phyloP scores from a whole-genome alignment of 2,113 vertebrate genomes.

The Chinchilla lanigera region DNA sequence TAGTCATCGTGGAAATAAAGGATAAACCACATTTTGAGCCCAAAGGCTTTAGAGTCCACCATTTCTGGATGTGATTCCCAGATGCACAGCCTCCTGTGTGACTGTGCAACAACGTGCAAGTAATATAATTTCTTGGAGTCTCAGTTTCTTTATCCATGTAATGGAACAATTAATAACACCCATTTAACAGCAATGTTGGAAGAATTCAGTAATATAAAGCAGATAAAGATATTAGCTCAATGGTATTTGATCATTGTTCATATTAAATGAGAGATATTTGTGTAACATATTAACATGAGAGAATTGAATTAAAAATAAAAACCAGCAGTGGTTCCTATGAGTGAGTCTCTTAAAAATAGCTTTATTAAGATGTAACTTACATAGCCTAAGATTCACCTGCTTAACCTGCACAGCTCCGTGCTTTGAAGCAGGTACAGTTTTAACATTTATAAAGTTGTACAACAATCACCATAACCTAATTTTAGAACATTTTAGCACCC shows the following conservation, averaged over 20 bases:
- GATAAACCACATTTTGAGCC: neutral
- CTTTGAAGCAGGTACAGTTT: neutral
- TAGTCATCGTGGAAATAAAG: neutral
- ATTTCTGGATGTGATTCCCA: neutral
- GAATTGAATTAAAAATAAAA: neutral
- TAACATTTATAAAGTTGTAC: neutral
- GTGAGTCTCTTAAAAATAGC: neutral
- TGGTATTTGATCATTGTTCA: neutral
- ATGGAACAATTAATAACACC: neutral
- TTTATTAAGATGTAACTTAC: slow-evolving; percentile 35
- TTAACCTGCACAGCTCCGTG: neutral
- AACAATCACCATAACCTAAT: neutral
- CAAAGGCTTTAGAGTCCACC: neutral
- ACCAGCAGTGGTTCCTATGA: neutral
- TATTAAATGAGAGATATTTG: neutral
- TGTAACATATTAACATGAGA: neutral
- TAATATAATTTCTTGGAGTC: neutral
- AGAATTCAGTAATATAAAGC: neutral
- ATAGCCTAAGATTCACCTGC: neutral
- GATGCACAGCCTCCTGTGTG: neutral
- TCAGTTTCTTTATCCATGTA: neutral
- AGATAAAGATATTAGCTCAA: neutral
- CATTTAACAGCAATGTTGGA: neutral
- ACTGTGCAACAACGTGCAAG: neutral
- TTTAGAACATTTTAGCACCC: neutral